Percentiles rank a stretch among this genome's conserved stretches.
These are phyloP conservation scores for Lutraria lutraria DNA, from an alignment of 2,888 invertebrate species.

Conservation along the genomic window DNA sequence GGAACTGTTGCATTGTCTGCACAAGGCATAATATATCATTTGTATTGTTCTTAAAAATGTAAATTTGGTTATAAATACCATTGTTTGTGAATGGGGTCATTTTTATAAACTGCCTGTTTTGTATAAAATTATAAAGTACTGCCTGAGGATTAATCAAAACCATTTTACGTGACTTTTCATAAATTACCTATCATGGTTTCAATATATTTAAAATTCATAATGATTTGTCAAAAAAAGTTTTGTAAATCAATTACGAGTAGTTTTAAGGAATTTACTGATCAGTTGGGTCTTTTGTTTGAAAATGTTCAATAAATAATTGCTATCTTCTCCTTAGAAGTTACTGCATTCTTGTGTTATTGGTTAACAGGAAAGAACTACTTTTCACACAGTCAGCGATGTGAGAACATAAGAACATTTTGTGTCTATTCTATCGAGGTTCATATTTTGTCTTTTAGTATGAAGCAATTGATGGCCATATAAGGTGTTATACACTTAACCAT, in stretches of 20 bases:
- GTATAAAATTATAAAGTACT: neutral
- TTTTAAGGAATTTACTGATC: no score
- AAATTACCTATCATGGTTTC: neutral
- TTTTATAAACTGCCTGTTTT: neutral
- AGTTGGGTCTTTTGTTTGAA: no score
- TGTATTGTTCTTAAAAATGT: neutral
- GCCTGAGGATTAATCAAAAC: neutral
- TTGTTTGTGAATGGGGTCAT: neutral
- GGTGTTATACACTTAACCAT: neutral
- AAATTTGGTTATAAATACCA: neutral
- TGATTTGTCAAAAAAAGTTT: no score
- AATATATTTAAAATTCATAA: neutral
- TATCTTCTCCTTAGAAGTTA: no score
- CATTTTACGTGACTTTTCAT: neutral
- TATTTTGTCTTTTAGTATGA: neutral
- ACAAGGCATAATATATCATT: conserved; percentile 3
- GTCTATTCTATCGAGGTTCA: neutral
- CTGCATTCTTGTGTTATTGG: no score
- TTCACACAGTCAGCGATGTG: neutral
- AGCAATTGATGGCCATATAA: neutral
- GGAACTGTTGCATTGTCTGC: neutral
- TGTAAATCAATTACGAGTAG: no score
- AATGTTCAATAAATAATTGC: no score
- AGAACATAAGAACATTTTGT: neutral
- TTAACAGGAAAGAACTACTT: no score